Evolutionary conservation across 1,140 invertebrate genomes (phyloP).

Genomic region (Ruditapes philippinarum): DNA sequence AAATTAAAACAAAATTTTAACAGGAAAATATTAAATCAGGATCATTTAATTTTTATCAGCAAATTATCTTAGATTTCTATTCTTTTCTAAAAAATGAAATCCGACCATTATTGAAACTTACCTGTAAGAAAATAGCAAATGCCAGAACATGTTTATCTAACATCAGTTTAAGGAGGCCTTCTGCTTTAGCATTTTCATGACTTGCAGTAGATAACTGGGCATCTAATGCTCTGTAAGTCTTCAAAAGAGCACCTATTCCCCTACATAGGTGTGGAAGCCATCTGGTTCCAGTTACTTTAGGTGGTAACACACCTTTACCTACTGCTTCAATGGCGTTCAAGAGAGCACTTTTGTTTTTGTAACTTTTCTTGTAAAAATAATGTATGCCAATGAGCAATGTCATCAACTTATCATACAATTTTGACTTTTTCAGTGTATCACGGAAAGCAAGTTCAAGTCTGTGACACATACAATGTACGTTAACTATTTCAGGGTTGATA

Average conservation of each 20-base stretch:
- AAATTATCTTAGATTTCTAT: background rate
- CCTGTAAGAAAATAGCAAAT: conserved; percentile 32
- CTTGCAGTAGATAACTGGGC: conserved; percentile 42
- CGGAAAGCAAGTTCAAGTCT: conserved; percentile 63
- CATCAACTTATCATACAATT: conserved; percentile 68
- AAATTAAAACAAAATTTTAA: too few relatives aligned
- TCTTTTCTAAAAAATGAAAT: background rate
- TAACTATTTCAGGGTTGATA: conserved; percentile 55
- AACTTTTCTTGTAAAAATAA: conserved; percentile 69
- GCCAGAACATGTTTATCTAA: conserved; percentile 18
- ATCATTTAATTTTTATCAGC: too few relatives aligned
- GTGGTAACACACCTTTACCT: conserved; percentile 3
- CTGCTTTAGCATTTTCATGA: conserved; percentile 43
- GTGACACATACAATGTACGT: conserved; percentile 67
- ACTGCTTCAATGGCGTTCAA: background rate
- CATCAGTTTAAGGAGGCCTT: conserved; percentile 47
- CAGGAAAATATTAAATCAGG: background rate
- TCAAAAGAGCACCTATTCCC: conserved; percentile 3
- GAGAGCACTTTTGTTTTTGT: conserved; percentile 55
- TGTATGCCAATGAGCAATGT: conserved; percentile 67
- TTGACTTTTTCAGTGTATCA: conserved; percentile 64
- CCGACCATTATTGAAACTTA: background rate
- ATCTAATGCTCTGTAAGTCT: conserved; percentile 24
- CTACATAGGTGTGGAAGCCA: conserved; percentile 37
- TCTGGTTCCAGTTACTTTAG: conserved; percentile 42